phyloP scores from a whole-genome alignment of 2,888 invertebrate species.

The Drosophila acutilabella region DNA sequence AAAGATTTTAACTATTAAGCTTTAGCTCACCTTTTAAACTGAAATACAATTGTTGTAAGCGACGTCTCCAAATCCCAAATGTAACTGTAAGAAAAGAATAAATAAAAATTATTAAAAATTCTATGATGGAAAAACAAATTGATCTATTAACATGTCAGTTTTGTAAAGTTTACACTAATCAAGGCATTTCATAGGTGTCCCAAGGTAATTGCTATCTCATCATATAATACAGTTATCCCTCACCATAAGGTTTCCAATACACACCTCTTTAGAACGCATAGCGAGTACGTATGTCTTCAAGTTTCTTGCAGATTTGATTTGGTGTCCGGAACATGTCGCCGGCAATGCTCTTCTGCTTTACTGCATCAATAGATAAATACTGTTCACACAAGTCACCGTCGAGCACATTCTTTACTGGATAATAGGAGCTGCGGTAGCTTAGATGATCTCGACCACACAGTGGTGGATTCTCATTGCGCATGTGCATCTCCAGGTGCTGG shows the following conservation, averaged over 20 bases:
- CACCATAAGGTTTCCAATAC: conserved; percentile 1
- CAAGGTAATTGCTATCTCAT: conserved; percentile 79
- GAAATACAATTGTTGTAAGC: conserved; percentile 3
- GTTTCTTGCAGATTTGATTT: conserved; percentile 98
- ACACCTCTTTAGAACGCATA: conserved; percentile 95
- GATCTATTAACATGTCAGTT: conserved; percentile 31
- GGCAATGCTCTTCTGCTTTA: conserved; percentile 97
- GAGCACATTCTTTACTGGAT: conserved; percentile 96
- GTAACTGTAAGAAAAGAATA: conserved; percentile 15
- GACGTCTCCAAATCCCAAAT: conserved; percentile 12
- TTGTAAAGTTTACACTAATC: conserved; percentile 70
- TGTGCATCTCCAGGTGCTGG: conserved; percentile 99
- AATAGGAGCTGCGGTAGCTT: conserved; percentile 98
- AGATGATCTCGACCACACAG: conserved; percentile 98
- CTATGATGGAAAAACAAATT: not conserved
- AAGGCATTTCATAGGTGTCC: conserved; percentile 81
- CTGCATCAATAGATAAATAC: conserved; percentile 97
- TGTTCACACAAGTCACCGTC: conserved; percentile 99
- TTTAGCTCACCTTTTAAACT: conserved; percentile 46
- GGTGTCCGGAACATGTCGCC: conserved; percentile 97
- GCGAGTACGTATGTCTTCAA: conserved; percentile 99
- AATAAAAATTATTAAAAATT: not conserved
- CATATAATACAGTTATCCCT: conserved; percentile 23
- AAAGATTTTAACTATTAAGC: conserved; percentile 21
- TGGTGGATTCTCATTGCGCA: conserved; percentile 98